Evolutionary conservation across 2,888 invertebrate genomes (phyloP), one percentile per base, ranked within the genome.

Genomic region (Drosophila hawaiiensis): DNA sequence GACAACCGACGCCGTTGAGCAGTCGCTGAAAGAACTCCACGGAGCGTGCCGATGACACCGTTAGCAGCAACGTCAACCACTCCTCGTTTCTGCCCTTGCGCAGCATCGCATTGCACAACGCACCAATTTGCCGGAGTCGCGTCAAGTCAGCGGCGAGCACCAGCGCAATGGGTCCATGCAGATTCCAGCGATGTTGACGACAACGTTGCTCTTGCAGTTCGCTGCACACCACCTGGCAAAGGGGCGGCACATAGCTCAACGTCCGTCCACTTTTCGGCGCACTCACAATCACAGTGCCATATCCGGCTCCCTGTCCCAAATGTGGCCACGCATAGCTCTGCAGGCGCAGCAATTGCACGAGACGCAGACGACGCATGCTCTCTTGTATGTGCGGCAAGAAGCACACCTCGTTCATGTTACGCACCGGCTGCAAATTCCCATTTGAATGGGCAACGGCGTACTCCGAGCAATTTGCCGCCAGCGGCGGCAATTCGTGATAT

Each of bases 311-410:
- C 4, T 25, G 14, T 7, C 19, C 12, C 7, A 85, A 37, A 28
- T 88, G 68, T 0, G 83, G 73, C 85, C 85, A 90, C 0, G 85
- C 68, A 54, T 83, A 80, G 68, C 89, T 88, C 58, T 85, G 89
- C n/a, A 85, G n/a, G 3, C 85, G 83, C 37, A 72, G 52, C 59
- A 90, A 10, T 0, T 56, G 43, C 9, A 60, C 68, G 4, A 85
- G 12, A 0, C 69, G 47, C 56, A 85, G 10, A 0, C 31, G 49
- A 0, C 59, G 49, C 90, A 85, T 85, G 2, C 37, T 35, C 0
- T 33, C 1, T 25, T 63, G 7, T 10, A 88, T 80, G 14, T 75
- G 55, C 0, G 73, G 73, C 12, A 85, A 33, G 41, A 85, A 64
- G 1, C 5, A 22, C 2, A 83, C 68, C 31, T 90, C 90, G 3